Base-by-base conservation (phyloP, 2,113 vertebrate genomes). In the Gila orcuttii region DNA sequence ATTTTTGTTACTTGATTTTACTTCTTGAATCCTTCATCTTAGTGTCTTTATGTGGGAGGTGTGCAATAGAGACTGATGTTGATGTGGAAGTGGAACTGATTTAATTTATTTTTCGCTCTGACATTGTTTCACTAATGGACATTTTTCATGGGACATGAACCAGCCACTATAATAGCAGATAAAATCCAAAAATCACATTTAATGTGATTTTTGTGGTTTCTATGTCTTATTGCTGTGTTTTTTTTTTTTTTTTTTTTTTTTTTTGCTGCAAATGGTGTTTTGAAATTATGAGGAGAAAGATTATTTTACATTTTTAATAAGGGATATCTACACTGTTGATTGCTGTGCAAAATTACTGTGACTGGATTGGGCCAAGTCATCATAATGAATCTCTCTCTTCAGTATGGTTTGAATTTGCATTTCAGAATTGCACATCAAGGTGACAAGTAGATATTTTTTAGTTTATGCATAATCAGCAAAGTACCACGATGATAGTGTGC, bases 61-160 rank as follows among this genome's bases (percentile, higher is more conserved):
- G 90, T 91, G 90, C 86, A 89, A 84, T 87, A 76, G 73, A 88
- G 33, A 52, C 33, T 42, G 11, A 86, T 62, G 33, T n/a, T 62
- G 55, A 28, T 52, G 75, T 77, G 47, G 2, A 68, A 81, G 76
- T 50, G 9, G 59, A 55, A 86, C 84, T 36, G 31, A 86, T 81
- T 87, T 73, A 0, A 31, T 80, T 90, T 88, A 69, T 90, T 62
- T 57, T 31, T 57, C 4, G 73, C n/a, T 80, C 79, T 74, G 42
- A 25, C 59, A 50, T 45, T 23, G 68, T 50, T 87, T 77, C 68
- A 84, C 71, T 39, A 66, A 79, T 68, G 47, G 66, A 87, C 31
- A 17, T 79, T 78, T 45, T 57, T 47, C 23, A 84, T 42, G 59
- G 69, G 59, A 86, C 31, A 31, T 87, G 19, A 64, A 64, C 39